Evolutionary conservation across 2,888 invertebrate genomes (phyloP).

Genomic region (Sphinx pinastri): DNA sequence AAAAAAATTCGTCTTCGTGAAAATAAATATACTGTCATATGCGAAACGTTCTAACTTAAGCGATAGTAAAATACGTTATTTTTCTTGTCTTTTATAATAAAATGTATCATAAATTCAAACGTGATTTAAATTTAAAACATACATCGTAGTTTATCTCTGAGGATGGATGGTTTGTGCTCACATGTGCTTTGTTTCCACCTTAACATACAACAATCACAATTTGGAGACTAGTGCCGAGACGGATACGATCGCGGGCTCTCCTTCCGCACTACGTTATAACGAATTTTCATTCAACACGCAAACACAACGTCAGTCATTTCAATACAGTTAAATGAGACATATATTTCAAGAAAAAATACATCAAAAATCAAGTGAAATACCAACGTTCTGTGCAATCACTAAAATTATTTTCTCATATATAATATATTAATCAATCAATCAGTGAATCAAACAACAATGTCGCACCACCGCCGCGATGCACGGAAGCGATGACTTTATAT

Average conservation of each 20-base stretch:
- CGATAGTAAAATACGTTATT: slow-evolving; percentile 78
- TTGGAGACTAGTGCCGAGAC: slow-evolving; percentile 39
- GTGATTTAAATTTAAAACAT: slow-evolving; percentile 80
- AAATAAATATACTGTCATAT: slow-evolving; percentile 80
- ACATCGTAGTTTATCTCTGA: slow-evolving; percentile 75
- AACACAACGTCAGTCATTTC: slow-evolving; percentile 78
- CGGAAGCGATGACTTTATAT: slow-evolving; percentile 69
- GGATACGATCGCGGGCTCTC: slow-evolving; percentile 34
- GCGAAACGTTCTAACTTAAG: slow-evolving; percentile 80
- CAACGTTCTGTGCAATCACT: slow-evolving; percentile 83
- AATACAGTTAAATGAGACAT: slow-evolving; percentile 77
- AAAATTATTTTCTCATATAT: slow-evolving; percentile 52
- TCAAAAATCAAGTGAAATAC: slow-evolving; percentile 82
- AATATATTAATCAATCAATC: slow-evolving; percentile 37
- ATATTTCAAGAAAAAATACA: slow-evolving; percentile 77
- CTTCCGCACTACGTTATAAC: slow-evolving; percentile 51
- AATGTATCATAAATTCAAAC: slow-evolving; percentile 84
- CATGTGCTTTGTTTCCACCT: slow-evolving; percentile 78
- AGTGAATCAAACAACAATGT: slow-evolving; percentile 76
- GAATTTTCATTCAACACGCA: slow-evolving; percentile 61
- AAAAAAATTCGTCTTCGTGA: slow-evolving; percentile 68
- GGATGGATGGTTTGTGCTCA: slow-evolving; percentile 84
- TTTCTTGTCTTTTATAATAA: slow-evolving; percentile 72
- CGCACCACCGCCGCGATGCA: slow-evolving; percentile 59
- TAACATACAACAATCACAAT: slow-evolving; percentile 79